These are phyloP conservation scores for Drosophila recens DNA, from an alignment of 2,888 invertebrate genomes.

Conservation along the genomic window DNA sequence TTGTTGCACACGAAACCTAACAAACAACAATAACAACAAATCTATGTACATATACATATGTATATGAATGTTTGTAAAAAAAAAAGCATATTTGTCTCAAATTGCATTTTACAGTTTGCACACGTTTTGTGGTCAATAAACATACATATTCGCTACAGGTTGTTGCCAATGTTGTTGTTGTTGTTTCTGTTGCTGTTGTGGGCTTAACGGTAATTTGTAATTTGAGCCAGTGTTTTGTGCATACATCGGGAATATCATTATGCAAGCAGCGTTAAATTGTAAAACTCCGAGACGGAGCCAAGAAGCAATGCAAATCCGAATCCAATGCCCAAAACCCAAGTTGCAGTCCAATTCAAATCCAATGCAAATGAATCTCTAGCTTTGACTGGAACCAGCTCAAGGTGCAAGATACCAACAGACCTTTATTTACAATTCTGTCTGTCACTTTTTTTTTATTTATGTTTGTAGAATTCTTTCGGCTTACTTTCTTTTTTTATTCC, in stretches of 20 bases:
- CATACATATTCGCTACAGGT: conserved; percentile 63
- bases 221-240: conserved; percentile 59
- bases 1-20: conserved; percentile 39
- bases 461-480: too few relatives aligned
- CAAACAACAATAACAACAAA: conserved; percentile 24
- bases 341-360: conserved; percentile 45
- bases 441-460: conserved; percentile 13
- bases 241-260: conserved; percentile 65
- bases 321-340: conserved; percentile 16
- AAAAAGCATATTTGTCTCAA: conserved; percentile 51
- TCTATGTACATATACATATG: not conserved
- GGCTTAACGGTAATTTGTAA: conserved; percentile 79
- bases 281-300: conserved; percentile 52
- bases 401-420: conserved; percentile 46
- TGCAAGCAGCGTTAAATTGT: conserved; percentile 79
- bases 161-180: conserved; percentile 49
- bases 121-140: conserved; percentile 76
- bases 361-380: too few relatives aligned
- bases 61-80: conserved; percentile 1
- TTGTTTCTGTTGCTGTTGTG: conserved; percentile 26
- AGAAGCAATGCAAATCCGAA: conserved; percentile 38
- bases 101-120: conserved; percentile 78
- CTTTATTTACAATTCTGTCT: conserved; percentile 7
- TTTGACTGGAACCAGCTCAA: conserved; percentile 67
- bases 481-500: conserved; percentile 18